Base-by-base conservation (phyloP, 2,113 vertebrate species). In the Phyllostomus hastatus region DNA sequence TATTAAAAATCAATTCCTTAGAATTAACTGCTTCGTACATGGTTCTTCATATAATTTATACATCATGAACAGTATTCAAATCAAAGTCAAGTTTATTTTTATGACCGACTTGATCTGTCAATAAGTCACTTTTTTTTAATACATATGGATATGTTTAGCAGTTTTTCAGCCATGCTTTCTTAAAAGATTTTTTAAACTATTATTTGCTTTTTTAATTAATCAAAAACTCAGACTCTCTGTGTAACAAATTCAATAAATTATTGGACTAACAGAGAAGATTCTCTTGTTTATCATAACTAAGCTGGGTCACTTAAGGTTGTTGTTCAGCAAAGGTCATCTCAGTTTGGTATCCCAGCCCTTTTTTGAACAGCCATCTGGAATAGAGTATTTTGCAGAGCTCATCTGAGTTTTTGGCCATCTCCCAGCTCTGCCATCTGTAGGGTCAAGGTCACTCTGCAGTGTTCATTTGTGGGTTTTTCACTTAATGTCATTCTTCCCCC, bases 1-100 rank as follows among this genome's bases (percentile, higher is more conserved):
- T 81, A 97, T 76, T 94, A 90, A 88, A 59, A 76, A 52, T 41
- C 46, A 90, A 72, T 73, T 91, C 82, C 69, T 96, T 91, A 72
- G 43, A 95, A n/a, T 64, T 84, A 73, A 16, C 75, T 92, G 19
- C 26, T 91, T 2, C 28, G 12, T 59, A 16, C 17, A 3, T 48
- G 66, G n/a, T 57, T 79, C 31, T 38, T 94, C 57, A 26, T 72
- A 2, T 80, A 81, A 82, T 84, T 75, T 7, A 5, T 33, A 7
- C 31, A 20, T 80, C 33, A 54, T 41, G 33, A 69, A 50, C 57
- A 46, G 26, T 70, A 24, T 90, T 95, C 79, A 76, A 95, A 89
- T 69, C 72, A 54, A 91, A 79, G 2, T 85, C 31, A 81, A 82
- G 19, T 81, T 19, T 10, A 16, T 73, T 91, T 90, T 89, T 87